These are phyloP conservation scores for Rhopalosiphum maidis DNA, from an alignment of 1,140 invertebrate genomes.

Conservation along the genomic window DNA sequence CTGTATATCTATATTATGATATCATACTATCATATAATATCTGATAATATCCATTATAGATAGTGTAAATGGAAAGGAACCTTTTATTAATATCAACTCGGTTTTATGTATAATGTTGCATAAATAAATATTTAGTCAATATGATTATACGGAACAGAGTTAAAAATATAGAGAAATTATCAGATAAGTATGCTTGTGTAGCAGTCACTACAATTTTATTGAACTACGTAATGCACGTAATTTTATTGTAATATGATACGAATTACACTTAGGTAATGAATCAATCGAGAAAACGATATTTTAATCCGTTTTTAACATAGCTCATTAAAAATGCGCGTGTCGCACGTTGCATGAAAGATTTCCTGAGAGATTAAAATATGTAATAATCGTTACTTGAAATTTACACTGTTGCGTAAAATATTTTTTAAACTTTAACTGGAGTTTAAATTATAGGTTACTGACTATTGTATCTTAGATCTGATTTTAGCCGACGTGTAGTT, in stretches of 20 bases:
- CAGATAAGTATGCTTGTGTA: neutral
- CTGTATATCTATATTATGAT: too few species aligned
- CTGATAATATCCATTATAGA: neutral
- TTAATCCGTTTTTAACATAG: neutral
- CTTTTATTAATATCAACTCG: neutral
- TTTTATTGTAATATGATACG: neutral
- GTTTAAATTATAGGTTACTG: conserved; percentile 13
- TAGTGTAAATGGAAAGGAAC: neutral
- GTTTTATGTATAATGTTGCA: neutral
- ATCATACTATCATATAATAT: neutral
- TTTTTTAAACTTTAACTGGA: conserved; percentile 24
- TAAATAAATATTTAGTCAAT: neutral
- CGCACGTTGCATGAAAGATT: neutral
- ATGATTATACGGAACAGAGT: conserved; percentile 1
- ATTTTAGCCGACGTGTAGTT: conserved; percentile 4
- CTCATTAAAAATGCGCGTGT: conserved; percentile 25
- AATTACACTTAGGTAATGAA: neutral
- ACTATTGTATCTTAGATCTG: conserved; percentile 2
- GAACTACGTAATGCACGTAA: neutral
- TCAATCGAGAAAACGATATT: conserved; percentile 1
- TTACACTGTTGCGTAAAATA: conserved; percentile 13
- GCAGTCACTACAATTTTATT: conserved; percentile 3
- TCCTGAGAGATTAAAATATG: neutral
- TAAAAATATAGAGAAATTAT: neutral
- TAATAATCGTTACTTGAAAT: conserved; percentile 1